Base-by-base conservation (phyloP, 2,888 invertebrate genomes). In the Chalcis sispes region DNA sequence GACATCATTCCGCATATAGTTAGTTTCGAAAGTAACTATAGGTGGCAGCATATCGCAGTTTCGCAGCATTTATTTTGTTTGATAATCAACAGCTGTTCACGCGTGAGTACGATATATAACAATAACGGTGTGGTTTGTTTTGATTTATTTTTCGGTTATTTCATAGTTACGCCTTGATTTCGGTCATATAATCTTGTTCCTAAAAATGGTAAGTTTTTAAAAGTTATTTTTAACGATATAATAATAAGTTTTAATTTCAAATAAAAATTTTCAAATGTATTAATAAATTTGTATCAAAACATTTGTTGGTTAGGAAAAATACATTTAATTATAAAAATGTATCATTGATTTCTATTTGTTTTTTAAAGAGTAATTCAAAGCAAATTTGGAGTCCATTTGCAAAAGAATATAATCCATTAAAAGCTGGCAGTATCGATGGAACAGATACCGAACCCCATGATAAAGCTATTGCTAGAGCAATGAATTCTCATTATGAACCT, bases 371-470 rank as follows among this genome's bases (percentile, higher is more conserved):
- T 32, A 36, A 65, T 8, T 23, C n/a, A 5, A 66, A 23, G 3
- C 40, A 69, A 13, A 23, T 1, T 71, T 92, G 92, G 92, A 90
- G 90, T 29, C 90, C 91, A 61, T 77, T 61, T 62, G 90, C 92
- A 4, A 92, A 91, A 82, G 86, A 87, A 15, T 96, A 96, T 84
- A 93, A 96, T 87, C 95, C 96, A 0, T 90, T 96, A 67, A 93
- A 93, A 89, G 93, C 94, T 74, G 96, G 95, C 7, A 96, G 96
- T 72, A 96, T 96, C 61, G 96, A 97, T 89, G 94, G 96, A 83
- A 96, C 95, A 0, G 96, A 96, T 84, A 91, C 90, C 0, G 93
- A 92, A 72, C 95, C 96, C 0, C 97, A 97, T 82, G 97, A 97
- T 85, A 92, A 91, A 79, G 96, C 92, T 1, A 90, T 97, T 23